phyloP scores from a whole-genome alignment of 2,888 invertebrate species.

The Coelogynopora nodosa region DNA sequence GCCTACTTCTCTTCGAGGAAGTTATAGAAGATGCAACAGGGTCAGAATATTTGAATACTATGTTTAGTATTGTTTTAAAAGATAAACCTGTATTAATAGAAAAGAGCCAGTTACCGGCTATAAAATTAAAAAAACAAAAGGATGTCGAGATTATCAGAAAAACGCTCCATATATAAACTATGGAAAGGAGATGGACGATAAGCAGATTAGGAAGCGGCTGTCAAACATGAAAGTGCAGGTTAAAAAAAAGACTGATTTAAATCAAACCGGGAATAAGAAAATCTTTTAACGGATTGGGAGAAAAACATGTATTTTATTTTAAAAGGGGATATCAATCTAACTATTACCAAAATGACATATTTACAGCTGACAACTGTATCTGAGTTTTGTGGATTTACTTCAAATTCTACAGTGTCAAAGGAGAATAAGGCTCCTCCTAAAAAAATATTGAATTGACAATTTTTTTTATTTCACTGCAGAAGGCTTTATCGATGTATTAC shows the following conservation, averaged over 20 bases:
- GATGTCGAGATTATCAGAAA: background rate
- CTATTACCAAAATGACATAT: constrained; percentile 21
- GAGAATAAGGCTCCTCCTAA: background rate
- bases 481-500: background rate
- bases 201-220: background rate
- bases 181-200: constrained; percentile 13
- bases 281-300: constrained; percentile 4
- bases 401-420: background rate
- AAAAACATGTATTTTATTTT: background rate
- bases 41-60: constrained; percentile 10
- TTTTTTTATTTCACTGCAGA: background rate
- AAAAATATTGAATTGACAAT: background rate
- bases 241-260: background rate
- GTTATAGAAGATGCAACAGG: background rate
- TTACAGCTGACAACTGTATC: too few relatives aligned
- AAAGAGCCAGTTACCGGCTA: background rate
- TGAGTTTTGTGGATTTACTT: background rate
- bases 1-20: background rate
- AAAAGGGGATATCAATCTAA: constrained; percentile 10
- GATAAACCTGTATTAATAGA: constrained; percentile 18
- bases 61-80: constrained; percentile 16
- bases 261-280: background rate
- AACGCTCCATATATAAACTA: background rate
- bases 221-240: constrained; percentile 3
- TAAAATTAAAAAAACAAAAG: constrained; percentile 10